phyloP scores from a whole-genome alignment of 2,113 vertebrate genomes.

The Lonchura striata region DNA sequence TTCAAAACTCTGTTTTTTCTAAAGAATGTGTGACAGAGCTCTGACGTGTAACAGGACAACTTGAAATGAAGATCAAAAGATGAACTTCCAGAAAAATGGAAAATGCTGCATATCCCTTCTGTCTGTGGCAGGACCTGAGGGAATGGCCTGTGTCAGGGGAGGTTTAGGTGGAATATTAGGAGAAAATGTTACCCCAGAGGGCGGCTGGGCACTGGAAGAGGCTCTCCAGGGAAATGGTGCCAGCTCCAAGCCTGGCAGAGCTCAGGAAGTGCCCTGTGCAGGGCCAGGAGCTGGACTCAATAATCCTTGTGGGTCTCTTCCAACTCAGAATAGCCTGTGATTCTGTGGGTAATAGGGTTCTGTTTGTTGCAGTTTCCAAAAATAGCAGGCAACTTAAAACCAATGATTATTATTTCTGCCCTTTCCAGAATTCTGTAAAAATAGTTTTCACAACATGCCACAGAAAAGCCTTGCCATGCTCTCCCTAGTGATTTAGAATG shows the following conservation, averaged over 20 bases:
- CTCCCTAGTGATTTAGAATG: background rate
- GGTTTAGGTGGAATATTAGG: background rate
- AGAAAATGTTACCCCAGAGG: background rate
- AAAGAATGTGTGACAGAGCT: background rate
- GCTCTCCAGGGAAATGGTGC: background rate
- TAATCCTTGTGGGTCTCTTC: background rate
- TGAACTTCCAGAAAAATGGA: background rate
- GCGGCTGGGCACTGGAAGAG: background rate
- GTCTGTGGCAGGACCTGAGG: background rate
- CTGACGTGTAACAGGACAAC: background rate
- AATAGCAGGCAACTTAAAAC: background rate
- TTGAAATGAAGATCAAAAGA: background rate
- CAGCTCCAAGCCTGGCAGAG: background rate
- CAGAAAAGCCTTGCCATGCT: background rate
- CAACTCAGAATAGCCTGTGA: background rate
- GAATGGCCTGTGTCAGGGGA: background rate
- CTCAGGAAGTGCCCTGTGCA: background rate
- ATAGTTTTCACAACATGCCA: slow-evolving; percentile 1
- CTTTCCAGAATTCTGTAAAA: slow-evolving; percentile 4
- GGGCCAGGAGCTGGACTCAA: background rate
- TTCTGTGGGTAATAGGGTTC: background rate
- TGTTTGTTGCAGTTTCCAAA: slow-evolving; percentile 18
- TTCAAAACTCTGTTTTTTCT: background rate
- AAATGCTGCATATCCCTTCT: background rate
- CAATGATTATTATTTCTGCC: slow-evolving; percentile 32